These are phyloP conservation scores for Salarias fasciatus DNA, from an alignment of 2,797 vertebrate species.

Conservation along the genomic window DNA sequence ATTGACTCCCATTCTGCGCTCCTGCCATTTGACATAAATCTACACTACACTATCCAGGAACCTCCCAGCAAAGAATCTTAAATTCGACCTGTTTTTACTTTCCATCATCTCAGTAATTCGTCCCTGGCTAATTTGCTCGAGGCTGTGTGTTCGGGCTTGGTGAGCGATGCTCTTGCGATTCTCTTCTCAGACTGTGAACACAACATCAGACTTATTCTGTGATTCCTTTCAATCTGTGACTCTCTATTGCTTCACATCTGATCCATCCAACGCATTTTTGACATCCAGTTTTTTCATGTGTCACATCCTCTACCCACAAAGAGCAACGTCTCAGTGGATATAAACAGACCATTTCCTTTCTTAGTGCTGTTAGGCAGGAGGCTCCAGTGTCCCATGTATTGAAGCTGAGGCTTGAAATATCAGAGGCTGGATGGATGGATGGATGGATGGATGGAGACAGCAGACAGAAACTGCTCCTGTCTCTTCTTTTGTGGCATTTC, in stretches of 20 bases:
- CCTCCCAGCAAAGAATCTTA: conserved; percentile 2
- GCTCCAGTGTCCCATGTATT: conserved; percentile 9
- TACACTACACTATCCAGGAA: not conserved
- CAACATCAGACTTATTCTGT: conserved; percentile 3
- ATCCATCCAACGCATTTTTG: not conserved
- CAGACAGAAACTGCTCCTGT: conserved; percentile 9
- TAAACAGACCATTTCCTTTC: conserved; percentile 10
- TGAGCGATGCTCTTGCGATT: conserved; percentile 9
- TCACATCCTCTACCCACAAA: conserved; percentile 4
- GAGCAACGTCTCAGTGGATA: conserved; percentile 5
- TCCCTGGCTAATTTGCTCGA: conserved; percentile 7
- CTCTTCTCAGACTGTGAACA: conserved; percentile 5
- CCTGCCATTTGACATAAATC: no score
- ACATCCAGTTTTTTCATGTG: not conserved
- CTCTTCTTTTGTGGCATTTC: conserved; percentile 8
- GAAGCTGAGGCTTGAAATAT: conserved; percentile 2
- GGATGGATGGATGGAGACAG: conserved; percentile 4
- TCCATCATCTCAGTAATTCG: not conserved
- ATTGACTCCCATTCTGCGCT: no score
- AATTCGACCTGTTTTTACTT: conserved; percentile 1
- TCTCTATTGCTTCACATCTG: not conserved
- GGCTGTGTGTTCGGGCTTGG: conserved; percentile 7
- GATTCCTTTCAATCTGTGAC: conserved; percentile 6
- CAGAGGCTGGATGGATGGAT: not conserved
- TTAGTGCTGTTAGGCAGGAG: not conserved